Percentiles rank a stretch among this genome's conserved stretches.
These are phyloP conservation scores for Entomyzon cyanotis DNA, from an alignment of 2,113 vertebrate genomes.

Conservation along the genomic window DNA sequence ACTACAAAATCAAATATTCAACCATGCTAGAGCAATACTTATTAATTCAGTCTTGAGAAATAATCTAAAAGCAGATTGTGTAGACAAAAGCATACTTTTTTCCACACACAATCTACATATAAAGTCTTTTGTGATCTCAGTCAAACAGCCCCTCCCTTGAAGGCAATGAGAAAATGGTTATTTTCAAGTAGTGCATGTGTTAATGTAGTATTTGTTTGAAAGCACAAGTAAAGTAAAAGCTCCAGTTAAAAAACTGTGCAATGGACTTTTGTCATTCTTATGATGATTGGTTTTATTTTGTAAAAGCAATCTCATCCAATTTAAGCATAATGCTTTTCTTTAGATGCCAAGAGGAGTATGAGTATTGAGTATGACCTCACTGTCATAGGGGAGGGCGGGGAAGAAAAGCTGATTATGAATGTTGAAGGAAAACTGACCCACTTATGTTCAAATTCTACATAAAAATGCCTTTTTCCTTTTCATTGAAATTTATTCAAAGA, in stretches of 20 bases:
- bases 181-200: background rate
- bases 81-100: background rate
- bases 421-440: background rate
- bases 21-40: background rate
- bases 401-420: background rate
- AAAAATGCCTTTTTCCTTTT: background rate
- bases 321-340: background rate
- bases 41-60: background rate
- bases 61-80: background rate
- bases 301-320: background rate
- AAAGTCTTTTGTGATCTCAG: background rate
- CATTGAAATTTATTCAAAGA: background rate
- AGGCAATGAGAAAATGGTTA: background rate
- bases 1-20: background rate
- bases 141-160: background rate
- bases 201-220: background rate
- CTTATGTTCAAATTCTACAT: background rate
- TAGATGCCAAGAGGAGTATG: background rate
- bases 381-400: fast-evolving
- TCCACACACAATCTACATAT: background rate
- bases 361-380: background rate
- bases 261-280: background rate
- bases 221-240: background rate
- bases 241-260: background rate
- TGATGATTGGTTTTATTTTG: background rate